Evolutionary conservation across 2,113 vertebrate genomes (phyloP).

Genomic region (Taxidea taxus): DNA sequence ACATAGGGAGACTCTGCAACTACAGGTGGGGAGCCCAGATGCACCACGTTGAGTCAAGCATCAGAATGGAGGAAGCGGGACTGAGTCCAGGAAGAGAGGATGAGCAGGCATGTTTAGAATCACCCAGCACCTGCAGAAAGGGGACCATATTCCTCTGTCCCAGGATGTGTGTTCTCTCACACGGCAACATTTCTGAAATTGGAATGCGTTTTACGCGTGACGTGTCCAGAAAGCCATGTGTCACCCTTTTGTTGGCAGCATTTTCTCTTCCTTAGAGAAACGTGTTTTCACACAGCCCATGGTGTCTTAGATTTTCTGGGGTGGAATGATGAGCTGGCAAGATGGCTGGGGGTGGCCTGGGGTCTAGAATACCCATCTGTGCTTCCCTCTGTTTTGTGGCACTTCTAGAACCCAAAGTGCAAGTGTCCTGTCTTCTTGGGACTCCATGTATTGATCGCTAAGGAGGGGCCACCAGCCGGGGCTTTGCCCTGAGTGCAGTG

Average conservation of each 20-base stretch:
- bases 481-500: not conserved
- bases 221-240: not conserved
- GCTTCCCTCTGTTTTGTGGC: not conserved
- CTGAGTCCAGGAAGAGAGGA: not conserved
- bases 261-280: not conserved
- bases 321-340: not conserved
- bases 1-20: not conserved
- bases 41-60: not conserved
- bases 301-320: not conserved
- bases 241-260: not conserved
- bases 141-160: not conserved
- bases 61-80: not conserved
- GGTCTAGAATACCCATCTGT: not conserved
- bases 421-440: not conserved
- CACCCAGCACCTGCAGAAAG: not conserved
- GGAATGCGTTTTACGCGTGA: not conserved
- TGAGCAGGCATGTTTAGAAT: not conserved
- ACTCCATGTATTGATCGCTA: not conserved
- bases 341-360: not conserved
- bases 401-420: not conserved
- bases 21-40: not conserved
- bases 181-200: not conserved
- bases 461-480: rapidly evolving
- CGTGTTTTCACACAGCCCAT: not conserved
- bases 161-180: not conserved